phyloP scores from a whole-genome alignment of 2,888 invertebrate species.

The Barypeithes pellucidus region DNA sequence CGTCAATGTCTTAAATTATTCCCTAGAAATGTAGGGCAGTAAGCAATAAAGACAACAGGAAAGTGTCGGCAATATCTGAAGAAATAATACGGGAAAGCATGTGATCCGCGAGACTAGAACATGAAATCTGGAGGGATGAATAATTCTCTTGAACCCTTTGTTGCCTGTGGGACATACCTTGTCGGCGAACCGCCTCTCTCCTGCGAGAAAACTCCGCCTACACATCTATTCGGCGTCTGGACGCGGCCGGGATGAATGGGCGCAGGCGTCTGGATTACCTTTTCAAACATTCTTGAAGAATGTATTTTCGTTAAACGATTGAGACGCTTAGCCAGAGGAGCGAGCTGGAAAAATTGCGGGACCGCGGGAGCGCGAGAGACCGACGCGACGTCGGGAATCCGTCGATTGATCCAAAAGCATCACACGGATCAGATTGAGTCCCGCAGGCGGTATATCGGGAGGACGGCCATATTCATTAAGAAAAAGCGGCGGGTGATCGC shows the following conservation, averaged over 20 bases:
- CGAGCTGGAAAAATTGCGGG: conserved; percentile 45
- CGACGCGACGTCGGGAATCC: conserved; percentile 47
- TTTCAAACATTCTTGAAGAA: conserved; percentile 60
- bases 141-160: conserved; percentile 70
- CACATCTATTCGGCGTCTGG: conserved; percentile 67
- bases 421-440: conserved; percentile 36
- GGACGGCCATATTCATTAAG: conserved; percentile 68
- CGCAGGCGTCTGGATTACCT: conserved; percentile 64
- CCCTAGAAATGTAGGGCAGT: conserved; percentile 9
- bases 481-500: conserved; percentile 67
- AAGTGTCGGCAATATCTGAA: conserved; percentile 16
- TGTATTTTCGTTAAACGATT: conserved; percentile 54
- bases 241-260: conserved; percentile 59
- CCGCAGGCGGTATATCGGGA: conserved; percentile 48
- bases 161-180: conserved; percentile 68
- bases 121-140: conserved; percentile 69
- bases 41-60: conserved; percentile 16
- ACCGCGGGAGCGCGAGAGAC: conserved; percentile 41
- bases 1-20: not conserved
- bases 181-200: conserved; percentile 67
- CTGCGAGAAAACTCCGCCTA: conserved; percentile 67
- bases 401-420: conserved; percentile 51
- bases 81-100: conserved; percentile 42
- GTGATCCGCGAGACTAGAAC: conserved; percentile 51
- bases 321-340: conserved; percentile 50